Conservation (phyloP, 53 echinoderm and acorn worm species). For the Stichopus horrens region DNA sequence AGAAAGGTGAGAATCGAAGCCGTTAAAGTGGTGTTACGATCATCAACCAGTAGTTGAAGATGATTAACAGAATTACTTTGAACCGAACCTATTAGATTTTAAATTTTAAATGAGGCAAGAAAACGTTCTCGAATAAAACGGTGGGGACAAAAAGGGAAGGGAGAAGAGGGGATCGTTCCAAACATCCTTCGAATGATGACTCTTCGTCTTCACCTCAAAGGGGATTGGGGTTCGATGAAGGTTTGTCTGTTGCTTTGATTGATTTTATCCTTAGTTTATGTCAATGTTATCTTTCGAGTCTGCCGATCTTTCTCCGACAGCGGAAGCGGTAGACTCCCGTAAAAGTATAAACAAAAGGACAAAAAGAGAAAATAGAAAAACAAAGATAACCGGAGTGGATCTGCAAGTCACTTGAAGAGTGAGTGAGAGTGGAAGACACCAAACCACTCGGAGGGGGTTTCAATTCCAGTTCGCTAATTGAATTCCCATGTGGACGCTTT, state of each 20-base stretch:
- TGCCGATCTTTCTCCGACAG: neutral
- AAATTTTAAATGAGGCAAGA: neutral
- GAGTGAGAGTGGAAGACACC: conserved; percentile 10
- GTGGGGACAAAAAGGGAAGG: neutral
- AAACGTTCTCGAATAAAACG: neutral
- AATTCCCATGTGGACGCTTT: conserved; percentile 38
- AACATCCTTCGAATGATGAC: neutral
- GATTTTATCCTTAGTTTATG: neutral
- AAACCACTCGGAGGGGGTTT: neutral
- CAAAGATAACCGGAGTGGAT: neutral
- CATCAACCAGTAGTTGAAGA: neutral
- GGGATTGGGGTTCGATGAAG: neutral
- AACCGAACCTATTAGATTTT: neutral
- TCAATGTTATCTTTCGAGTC: neutral
- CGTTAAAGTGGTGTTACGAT: neutral
- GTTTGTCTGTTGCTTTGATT: neutral
- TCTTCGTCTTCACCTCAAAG: neutral
- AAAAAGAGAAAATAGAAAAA: neutral
- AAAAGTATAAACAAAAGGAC: neutral
- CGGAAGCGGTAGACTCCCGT: neutral
- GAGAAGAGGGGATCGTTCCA: neutral
- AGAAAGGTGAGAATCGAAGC: neutral
- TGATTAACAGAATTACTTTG: neutral
- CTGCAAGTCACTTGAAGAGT: neutral
- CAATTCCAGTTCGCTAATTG: neutral